phyloP scores from a whole-genome alignment of 1,140 invertebrate genomes.

The Drosophila yakuba region DNA sequence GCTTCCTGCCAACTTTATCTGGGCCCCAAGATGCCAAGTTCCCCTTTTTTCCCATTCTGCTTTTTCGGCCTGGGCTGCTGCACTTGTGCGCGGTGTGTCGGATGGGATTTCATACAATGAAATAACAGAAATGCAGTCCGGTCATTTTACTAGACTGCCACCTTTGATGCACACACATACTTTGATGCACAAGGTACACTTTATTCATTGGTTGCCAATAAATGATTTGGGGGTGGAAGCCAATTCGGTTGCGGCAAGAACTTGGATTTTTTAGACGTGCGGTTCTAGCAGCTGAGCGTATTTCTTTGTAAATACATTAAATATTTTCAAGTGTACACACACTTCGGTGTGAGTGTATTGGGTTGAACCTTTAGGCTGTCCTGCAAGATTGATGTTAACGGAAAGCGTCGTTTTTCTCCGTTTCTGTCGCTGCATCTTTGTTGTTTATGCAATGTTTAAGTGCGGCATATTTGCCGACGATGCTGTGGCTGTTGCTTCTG shows the following conservation, averaged over 20 bases:
- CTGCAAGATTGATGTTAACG: conserved; percentile 84
- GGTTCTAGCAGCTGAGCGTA: too few relatives aligned
- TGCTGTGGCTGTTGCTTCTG: conserved; percentile 50
- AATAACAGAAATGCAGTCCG: conserved; percentile 84
- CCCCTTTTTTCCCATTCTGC: conserved; percentile 1
- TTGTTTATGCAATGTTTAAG: conserved; percentile 43
- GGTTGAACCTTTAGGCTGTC: conserved; percentile 20
- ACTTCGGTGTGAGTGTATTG: conserved; percentile 7
- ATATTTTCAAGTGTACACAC: conserved; percentile 1
- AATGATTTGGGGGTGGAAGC: not conserved
- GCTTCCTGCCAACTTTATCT: conserved; percentile 60
- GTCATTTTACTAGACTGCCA: conserved; percentile 83
- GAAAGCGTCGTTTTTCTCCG: conserved; percentile 78
- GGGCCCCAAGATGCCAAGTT: conserved; percentile 7
- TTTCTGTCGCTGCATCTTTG: conserved; percentile 33
- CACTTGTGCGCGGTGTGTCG: conserved; percentile 58
- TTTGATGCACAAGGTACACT: not conserved
- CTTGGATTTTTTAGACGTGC: too few relatives aligned
- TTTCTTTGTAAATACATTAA: too few relatives aligned
- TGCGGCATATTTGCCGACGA: conserved; percentile 66
- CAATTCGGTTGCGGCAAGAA: not conserved
- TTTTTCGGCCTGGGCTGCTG: conserved; percentile 7
- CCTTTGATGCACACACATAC: conserved; percentile 66
- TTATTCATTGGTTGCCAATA: too few relatives aligned
- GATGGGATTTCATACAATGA: conserved; percentile 84